phyloP scores from a whole-genome alignment of 2,888 invertebrate genomes.

The Perizoma flavofasciatum region DNA sequence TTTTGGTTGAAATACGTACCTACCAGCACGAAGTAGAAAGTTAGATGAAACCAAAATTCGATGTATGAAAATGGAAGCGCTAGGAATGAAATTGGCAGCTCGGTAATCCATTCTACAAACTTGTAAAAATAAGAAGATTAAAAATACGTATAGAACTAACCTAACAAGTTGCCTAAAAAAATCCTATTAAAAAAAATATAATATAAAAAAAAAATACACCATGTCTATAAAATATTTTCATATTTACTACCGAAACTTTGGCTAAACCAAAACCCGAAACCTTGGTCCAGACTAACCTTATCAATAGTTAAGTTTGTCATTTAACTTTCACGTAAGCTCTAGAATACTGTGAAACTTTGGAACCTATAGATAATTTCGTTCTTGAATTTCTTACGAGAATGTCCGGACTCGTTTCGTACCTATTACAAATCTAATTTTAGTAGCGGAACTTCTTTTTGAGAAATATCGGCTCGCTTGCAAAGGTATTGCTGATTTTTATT shows the following conservation, averaged over 20 bases:
- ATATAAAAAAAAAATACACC: too few relatives aligned
- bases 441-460: conserved; percentile 71
- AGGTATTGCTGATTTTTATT: conserved; percentile 2
- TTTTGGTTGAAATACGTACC: too few relatives aligned
- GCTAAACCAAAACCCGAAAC: background rate
- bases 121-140: too few relatives aligned
- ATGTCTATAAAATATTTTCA: too few relatives aligned
- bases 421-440: conserved; percentile 75
- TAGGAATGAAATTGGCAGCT: background rate
- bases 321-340: conserved; percentile 20
- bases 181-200: too few relatives aligned
- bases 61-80: background rate
- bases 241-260: background rate
- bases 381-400: conserved; percentile 38
- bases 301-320: conserved; percentile 17
- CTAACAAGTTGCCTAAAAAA: too few relatives aligned
- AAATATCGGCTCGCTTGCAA: conserved; percentile 54
- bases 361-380: conserved; percentile 33
- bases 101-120: too few relatives aligned
- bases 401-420: conserved; percentile 70
- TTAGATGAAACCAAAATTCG: too few relatives aligned
- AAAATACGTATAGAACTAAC: too few relatives aligned
- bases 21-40: too few relatives aligned
- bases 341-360: conserved; percentile 25
- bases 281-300: conserved; percentile 16